Evolutionary conservation across 1,140 invertebrate genomes (phyloP).

Genomic region (Leptonema lineaticorne): DNA sequence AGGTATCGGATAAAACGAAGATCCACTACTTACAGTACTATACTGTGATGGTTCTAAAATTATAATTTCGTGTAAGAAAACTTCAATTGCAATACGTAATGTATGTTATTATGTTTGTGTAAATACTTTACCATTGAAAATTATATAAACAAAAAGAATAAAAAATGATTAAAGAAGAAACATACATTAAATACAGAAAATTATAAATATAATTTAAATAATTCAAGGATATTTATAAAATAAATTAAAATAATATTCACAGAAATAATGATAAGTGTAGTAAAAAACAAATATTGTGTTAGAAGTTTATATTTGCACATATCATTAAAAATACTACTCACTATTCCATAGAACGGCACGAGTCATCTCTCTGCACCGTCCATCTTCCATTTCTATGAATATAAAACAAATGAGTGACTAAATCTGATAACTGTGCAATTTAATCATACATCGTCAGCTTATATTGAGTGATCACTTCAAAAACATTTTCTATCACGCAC

Average conservation of each 20-base stretch:
- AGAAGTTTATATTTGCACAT: constrained; percentile 7
- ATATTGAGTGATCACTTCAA: background rate
- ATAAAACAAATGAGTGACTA: constrained; percentile 44
- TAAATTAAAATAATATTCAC: background rate
- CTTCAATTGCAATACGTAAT: too few species aligned
- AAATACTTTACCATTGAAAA: too few species aligned
- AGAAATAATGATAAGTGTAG: background rate
- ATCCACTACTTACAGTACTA: constrained; percentile 45
- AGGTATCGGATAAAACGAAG: constrained; percentile 50
- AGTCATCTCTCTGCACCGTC: constrained; percentile 67
- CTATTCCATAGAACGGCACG: constrained; percentile 80
- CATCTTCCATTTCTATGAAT: constrained; percentile 76
- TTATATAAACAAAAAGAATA: constrained; percentile 40
- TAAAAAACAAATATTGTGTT: background rate
- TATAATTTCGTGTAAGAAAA: background rate
- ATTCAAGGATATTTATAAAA: constrained; percentile 1
- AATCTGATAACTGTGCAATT: background rate
- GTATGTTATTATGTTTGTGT: too few species aligned
- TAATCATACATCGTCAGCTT: background rate
- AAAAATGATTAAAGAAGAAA: constrained; percentile 44
- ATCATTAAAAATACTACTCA: constrained; percentile 56
- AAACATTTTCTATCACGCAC: too few species aligned
- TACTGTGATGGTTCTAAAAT: constrained; percentile 49
- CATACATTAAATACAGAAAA: background rate
- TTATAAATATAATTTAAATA: background rate